Evolutionary conservation across 1,140 invertebrate genomes (phyloP).

Genomic region (Formica exsecta): DNA sequence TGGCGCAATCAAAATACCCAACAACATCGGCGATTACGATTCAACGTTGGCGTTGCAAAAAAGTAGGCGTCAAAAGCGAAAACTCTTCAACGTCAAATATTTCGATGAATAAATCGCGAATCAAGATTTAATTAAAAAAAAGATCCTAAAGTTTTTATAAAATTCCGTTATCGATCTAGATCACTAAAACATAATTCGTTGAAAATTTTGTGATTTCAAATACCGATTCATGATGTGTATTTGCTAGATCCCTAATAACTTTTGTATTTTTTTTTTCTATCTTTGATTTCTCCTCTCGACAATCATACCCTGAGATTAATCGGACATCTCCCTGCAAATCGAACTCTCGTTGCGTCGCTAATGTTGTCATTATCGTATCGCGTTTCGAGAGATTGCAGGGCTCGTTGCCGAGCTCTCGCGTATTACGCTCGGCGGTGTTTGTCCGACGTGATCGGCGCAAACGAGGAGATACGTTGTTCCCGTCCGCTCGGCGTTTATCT

Average conservation of each 20-base stretch:
- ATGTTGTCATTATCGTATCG: conserved; percentile 68
- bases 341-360: conserved; percentile 62
- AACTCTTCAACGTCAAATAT: not conserved
- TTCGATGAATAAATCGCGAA: not conserved
- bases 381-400: conserved; percentile 52
- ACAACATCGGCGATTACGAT: conserved; percentile 19
- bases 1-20: conserved; percentile 26
- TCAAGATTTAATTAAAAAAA: not conserved
- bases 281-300: not conserved
- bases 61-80: not conserved
- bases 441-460: conserved; percentile 80
- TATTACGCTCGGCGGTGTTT: conserved; percentile 75
- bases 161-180: not conserved
- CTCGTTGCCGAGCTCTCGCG: conserved; percentile 42
- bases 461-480: conserved; percentile 80
- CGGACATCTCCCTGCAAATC: conserved; percentile 54
- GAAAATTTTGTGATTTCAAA: not conserved
- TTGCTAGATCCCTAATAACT: not conserved
- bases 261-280: not conserved
- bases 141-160: not conserved
- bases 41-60: not conserved
- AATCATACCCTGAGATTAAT: conserved; percentile 47
- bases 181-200: not conserved
- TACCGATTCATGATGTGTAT: not conserved
- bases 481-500: conserved; percentile 79